Evolutionary conservation across 2,797 vertebrate genomes (phyloP), one percentile per base, ranked within the genome.

Genomic region (Acridotheres tristis): DNA sequence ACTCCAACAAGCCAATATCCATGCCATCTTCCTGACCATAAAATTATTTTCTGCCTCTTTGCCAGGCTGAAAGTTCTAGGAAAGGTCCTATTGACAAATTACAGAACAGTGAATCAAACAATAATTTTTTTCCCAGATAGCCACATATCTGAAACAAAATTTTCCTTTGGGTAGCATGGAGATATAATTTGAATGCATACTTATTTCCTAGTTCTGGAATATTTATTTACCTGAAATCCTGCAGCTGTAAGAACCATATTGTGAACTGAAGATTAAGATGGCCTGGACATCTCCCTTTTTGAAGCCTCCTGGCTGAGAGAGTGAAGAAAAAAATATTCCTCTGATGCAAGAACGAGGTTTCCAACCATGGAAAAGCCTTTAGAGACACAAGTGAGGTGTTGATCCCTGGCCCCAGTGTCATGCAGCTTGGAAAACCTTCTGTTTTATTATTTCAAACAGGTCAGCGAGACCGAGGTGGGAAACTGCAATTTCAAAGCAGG

Each of bases 31-130:
- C 65, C 66, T 1, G 0, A 50, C 48, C 34, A 7, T 90, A 67
- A 85, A 83, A 48, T 85, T 88, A 68, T 81, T 84, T 96, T 77
- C 48, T 73, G 32, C 66, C 47, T 88, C 48, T 73, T 94, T 93
- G 79, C 69, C 73, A 93, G 85, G n/a, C 43, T 85, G 43, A 76
- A 84, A 80, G 36, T 72, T 94, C 86, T 88, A 88, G 75, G 72
- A 89, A 92, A 89, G 25, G 20, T 14, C 29, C 62, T 85, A 65
- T 0, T 34, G 53, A 76, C 42, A 93, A 95, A 81, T 91, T 78
- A 73, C 40, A 50, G 69, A 63, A 43, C 21, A 50, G n/a, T 7
- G 17, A 62, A 63, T 53, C 29, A 47, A 88, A 80, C 42, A 58
- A 10, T 61, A 32, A 7, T 62, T 93, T 85, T 82, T 43, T 45